phyloP scores from a whole-genome alignment of 2,888 invertebrate genomes.

The Thelaira solivaga region DNA sequence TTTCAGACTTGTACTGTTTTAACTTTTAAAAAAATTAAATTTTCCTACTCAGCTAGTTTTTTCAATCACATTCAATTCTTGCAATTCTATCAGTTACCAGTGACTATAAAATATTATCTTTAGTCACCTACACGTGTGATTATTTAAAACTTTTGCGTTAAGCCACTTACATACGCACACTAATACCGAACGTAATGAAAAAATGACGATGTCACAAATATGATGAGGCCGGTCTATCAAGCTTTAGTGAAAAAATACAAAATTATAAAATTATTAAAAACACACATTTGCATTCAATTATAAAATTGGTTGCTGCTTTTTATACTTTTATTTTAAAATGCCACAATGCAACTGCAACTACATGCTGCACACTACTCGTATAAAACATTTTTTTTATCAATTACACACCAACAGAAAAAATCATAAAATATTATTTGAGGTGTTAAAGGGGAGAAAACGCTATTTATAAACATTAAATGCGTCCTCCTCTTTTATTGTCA shows the following conservation, averaged over 20 bases:
- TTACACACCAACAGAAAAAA: conserved; percentile 23
- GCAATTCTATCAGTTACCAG: conserved; percentile 1
- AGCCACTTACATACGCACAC: background rate
- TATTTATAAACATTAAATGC: conserved; percentile 23
- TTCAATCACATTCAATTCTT: too few species aligned
- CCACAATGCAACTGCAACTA: conserved; percentile 30
- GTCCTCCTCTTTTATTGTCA: background rate
- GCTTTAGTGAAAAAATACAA: background rate
- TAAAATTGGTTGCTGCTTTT: conserved; percentile 64
- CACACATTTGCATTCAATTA: conserved; percentile 74
- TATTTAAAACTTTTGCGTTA: conserved; percentile 68
- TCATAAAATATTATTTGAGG: conserved; percentile 65
- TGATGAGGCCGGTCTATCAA: conserved; percentile 27
- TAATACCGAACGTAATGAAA: conserved; percentile 2
- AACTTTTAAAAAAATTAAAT: too few species aligned
- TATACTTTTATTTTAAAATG: conserved; percentile 56
- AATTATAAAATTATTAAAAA: conserved; percentile 37
- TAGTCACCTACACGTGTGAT: conserved; percentile 73
- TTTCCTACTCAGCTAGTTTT: too few species aligned
- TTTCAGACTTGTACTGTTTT: too few species aligned
- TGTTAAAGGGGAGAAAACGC: conserved; percentile 56
- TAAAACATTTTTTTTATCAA: conserved; percentile 47
- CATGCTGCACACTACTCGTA: conserved; percentile 2
- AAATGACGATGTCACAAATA: conserved; percentile 38
- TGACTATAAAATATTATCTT: conserved; percentile 7